Evolutionary conservation across 1,140 invertebrate genomes (phyloP), one percentile per base, ranked within the genome.

Genomic region (Papilio xuthus): DNA sequence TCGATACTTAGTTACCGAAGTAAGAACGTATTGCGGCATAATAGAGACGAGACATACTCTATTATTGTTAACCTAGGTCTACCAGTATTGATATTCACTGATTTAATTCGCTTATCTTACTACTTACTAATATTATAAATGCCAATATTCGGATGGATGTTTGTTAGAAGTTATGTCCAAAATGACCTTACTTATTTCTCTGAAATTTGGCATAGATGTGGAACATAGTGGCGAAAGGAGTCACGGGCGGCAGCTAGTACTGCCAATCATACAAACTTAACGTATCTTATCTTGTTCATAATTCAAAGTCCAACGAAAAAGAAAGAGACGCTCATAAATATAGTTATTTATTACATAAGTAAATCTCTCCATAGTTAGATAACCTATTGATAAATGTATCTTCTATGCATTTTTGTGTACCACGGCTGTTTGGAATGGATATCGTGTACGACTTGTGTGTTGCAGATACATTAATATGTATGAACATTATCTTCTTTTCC

Each of bases 331-430:
- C 13, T 0, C 12, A 67, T 67, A 67, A 67, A 28, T 12, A 6
- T 15, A 28, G 3, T 67, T 7, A 18, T 67, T 67, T 67, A 63
- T 63, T 63, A 67, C 26, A 60, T 32, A 67, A 32, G 26, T 28
- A 18, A 67, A 32, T 67, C 60, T 67, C 15, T 67, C 23, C 12
- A 13, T 15, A 28, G 60, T 67, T 67, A 28, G 60, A 67, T 67
- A 67, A 67, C 60, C 60, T 67, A 67, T 28, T 67, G 60, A 67
- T 26, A 28, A 67, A 67, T 67, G 60, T 15, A 20, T 56, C 53
- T 10, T 26, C 56, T 60, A 26, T 26, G 56, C 26, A 60, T 60
- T 60, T 56, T 26, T 63, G 7, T 28, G 12, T 67, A 67, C 26
- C 60, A 28, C 32, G 3, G 26, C 26, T 28, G 60, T 13, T 60